phyloP scores from a whole-genome alignment of 2,888 invertebrate species.

The Empis livida region DNA sequence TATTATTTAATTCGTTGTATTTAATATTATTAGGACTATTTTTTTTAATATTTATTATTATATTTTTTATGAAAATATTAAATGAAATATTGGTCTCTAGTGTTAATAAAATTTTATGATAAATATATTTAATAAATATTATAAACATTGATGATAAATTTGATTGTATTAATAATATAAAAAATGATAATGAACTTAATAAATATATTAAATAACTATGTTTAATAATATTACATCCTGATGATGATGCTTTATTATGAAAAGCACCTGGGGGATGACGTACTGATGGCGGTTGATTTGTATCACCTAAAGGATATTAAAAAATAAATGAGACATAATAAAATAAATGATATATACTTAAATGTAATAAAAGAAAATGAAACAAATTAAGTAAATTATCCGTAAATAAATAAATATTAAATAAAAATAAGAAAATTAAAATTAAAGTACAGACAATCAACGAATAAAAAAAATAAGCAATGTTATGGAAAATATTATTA shows the following conservation, averaged over 20 bases:
- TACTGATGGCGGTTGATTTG: conserved; percentile 31
- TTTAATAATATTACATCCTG: conserved; percentile 13
- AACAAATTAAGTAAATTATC: no score
- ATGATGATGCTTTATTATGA: conserved; percentile 33
- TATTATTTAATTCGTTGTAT: not conserved
- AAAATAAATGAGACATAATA: no score
- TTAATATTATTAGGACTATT: not conserved
- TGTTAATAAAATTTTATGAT: not conserved
- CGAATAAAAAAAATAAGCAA: no score
- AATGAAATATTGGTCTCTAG: not conserved
- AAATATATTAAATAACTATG: not conserved
- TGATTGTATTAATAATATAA: not conserved
- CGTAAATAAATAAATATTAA: no score
- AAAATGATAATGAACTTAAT: not conserved
- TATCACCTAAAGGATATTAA: conserved; percentile 23
- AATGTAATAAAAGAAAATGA: no score
- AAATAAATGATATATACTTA: no score
- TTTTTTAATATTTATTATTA: not conserved
- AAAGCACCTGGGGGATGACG: conserved; percentile 37
- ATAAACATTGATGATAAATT: not conserved
- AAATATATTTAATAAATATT: not conserved
- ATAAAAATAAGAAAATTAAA: no score
- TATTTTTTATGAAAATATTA: not conserved
- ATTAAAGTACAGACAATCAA: no score
- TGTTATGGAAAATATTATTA: no score